These are phyloP conservation scores for Nannobrachium achirus DNA, from an alignment of 2,113 vertebrate genomes.

Conservation along the genomic window DNA sequence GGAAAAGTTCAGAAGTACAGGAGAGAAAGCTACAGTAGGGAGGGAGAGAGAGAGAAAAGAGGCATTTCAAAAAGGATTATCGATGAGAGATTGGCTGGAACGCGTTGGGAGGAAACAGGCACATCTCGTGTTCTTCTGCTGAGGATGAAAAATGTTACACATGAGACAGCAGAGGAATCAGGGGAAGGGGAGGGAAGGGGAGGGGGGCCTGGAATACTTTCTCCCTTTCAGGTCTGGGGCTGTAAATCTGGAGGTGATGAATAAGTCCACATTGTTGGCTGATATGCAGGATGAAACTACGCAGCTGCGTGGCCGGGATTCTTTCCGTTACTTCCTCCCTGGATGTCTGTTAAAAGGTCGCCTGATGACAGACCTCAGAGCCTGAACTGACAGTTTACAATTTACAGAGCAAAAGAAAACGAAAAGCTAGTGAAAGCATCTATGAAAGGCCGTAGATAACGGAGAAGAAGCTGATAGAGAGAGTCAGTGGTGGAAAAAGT, in stretches of 20 bases:
- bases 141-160: constrained; percentile 54
- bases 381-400: constrained; percentile 36
- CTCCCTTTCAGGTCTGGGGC: constrained; percentile 23
- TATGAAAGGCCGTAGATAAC: neutral
- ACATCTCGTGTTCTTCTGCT: constrained; percentile 45
- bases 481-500: too few relatives aligned
- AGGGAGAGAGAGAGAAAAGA: constrained; percentile 11
- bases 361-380: constrained; percentile 39
- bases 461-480: neutral
- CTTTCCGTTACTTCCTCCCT: constrained; percentile 29
- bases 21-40: constrained; percentile 25
- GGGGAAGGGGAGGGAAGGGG: too few relatives aligned
- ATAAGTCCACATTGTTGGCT: constrained; percentile 52
- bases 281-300: constrained; percentile 52
- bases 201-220: constrained; percentile 40
- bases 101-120: constrained; percentile 46
- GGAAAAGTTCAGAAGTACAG: constrained; percentile 57
- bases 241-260: constrained; percentile 60
- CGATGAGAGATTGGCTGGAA: constrained; percentile 34
- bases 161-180: constrained; percentile 31
- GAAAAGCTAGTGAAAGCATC: neutral
- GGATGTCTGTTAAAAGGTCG: constrained; percentile 60
- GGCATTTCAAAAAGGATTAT: constrained; percentile 39
- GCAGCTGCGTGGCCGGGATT: constrained; percentile 25
- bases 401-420: constrained; percentile 29